A percentile compares a stretch with the other conserved stretches of the same genome.
These are phyloP conservation scores for Himantopus leucocephalus DNA, from an alignment of 2,113 vertebrate species.

Conservation along the genomic window DNA sequence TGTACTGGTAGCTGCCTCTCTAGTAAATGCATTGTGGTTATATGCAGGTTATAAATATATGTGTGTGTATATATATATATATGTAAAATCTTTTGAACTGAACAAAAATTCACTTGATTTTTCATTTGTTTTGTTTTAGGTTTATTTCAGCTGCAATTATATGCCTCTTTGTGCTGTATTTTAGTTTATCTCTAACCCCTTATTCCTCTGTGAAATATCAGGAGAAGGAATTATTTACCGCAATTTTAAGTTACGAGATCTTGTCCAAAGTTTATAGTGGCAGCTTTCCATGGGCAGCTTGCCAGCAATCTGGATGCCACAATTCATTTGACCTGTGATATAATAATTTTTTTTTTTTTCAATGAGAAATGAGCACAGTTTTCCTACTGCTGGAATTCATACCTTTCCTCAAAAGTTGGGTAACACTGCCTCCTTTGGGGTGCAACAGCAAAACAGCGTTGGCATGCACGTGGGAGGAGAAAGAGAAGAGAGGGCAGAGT, in stretches of 20 bases:
- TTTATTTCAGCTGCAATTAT: neutral
- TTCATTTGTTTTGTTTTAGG: neutral
- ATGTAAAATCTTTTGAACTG: neutral
- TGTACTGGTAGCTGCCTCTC: neutral
- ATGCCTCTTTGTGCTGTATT: neutral
- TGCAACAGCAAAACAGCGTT: neutral
- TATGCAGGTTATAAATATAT: neutral
- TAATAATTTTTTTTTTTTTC: neutral
- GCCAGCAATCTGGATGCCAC: neutral
- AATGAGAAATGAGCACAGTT: neutral
- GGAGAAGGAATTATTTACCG: neutral
- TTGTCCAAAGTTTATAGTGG: neutral
- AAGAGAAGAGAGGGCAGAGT: neutral
- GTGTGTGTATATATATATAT: neutral
- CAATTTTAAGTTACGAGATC: neutral
- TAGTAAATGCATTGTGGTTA: neutral
- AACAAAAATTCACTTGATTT: neutral
- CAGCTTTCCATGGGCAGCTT: neutral
- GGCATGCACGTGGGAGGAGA: neutral
- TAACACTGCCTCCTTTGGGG: constrained; percentile 27
- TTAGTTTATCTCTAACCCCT: constrained; percentile 2
- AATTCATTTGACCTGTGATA: neutral
- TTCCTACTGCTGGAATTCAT: neutral
- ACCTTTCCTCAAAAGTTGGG: neutral
- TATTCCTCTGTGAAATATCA: neutral